Evolutionary conservation across 2,113 vertebrate species (phyloP).

Genomic region (Alethe castanea): DNA sequence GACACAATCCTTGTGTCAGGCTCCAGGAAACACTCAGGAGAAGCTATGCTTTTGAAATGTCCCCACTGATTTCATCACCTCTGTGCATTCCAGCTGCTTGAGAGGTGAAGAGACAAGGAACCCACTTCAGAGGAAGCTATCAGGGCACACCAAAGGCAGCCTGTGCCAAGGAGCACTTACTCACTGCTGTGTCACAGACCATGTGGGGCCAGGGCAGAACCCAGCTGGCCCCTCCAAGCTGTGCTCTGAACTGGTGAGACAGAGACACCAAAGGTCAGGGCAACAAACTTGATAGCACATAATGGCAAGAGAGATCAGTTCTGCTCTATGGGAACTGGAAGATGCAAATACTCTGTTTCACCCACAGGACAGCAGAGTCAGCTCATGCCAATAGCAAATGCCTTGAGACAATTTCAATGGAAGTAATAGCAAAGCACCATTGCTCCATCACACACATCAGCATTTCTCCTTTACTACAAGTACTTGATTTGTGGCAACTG

Average conservation of each 20-base stretch:
- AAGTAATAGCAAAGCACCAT: background rate
- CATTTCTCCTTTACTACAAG: background rate
- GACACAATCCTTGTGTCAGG: background rate
- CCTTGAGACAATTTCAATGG: background rate
- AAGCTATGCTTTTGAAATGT: slow-evolving; percentile 2
- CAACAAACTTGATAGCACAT: background rate
- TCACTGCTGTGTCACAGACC: background rate
- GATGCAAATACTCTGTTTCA: background rate
- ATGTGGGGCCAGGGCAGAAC: background rate
- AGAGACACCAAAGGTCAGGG: background rate
- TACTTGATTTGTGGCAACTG: background rate
- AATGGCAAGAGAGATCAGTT: background rate
- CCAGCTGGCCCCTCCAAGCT: background rate
- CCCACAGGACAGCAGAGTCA: background rate
- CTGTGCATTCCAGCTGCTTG: background rate
- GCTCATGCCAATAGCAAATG: background rate
- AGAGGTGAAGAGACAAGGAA: background rate
- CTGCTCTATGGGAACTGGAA: background rate
- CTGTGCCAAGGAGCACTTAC: background rate
- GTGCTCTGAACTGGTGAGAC: background rate
- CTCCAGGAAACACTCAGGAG: background rate
- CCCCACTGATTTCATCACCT: background rate
- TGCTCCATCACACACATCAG: background rate
- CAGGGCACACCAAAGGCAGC: background rate
- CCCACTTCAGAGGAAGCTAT: background rate